Evolutionary conservation across 2,797 vertebrate genomes (phyloP).

Genomic region (Trichosurus vulpecula): DNA sequence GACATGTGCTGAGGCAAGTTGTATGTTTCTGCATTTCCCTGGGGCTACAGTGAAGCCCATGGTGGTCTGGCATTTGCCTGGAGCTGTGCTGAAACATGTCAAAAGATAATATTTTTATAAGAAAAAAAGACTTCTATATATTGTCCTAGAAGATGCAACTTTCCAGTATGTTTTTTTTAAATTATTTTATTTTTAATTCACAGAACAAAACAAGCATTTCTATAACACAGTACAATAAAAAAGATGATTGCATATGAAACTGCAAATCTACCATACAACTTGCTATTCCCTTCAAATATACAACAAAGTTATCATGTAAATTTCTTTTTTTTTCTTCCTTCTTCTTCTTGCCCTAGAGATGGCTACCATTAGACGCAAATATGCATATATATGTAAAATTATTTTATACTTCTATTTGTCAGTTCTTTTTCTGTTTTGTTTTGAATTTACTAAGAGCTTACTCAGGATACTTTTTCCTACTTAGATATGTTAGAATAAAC

Average conservation of each 20-base stretch:
- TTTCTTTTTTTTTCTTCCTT: not conserved
- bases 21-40: too few species aligned
- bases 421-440: not conserved
- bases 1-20: too few species aligned
- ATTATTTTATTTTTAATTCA: not conserved
- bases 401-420: not conserved
- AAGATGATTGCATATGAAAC: not conserved
- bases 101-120: not conserved
- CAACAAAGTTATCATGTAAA: not conserved
- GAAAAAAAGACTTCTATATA: not conserved
- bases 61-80: too few species aligned
- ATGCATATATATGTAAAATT: too few species aligned
- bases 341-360: not conserved
- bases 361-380: not conserved
- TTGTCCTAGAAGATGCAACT: not conserved
- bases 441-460: not conserved
- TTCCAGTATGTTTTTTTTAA: not conserved
- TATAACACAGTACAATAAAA: not conserved
- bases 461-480: not conserved
- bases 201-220: not conserved
- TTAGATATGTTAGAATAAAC: not conserved
- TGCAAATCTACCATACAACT: not conserved
- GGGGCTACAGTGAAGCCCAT: too few species aligned
- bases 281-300: not conserved
- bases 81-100: too few species aligned